Base-by-base conservation (phyloP, 2,797 vertebrate genomes). In the Sebastes nivosus region DNA sequence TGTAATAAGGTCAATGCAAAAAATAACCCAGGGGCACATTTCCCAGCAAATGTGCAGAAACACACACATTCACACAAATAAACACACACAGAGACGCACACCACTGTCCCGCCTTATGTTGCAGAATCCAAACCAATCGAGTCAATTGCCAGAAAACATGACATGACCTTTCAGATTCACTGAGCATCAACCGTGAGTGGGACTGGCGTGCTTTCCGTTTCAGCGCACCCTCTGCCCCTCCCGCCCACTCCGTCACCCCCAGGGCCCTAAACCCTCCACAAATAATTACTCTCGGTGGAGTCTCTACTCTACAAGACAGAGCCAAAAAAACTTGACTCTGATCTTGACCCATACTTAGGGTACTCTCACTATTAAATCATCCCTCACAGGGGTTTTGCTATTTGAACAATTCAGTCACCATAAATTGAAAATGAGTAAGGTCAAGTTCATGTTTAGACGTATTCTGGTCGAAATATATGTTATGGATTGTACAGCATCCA, bases 121-220 rank as follows among this genome's bases (percentile, higher is more conserved):
- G 95, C 96, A 96, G 96, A 96, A 96, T 97, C 96, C 96, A 97
- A 97, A 97, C 95, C 97, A 97, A 97, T 96, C 90, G 97, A 97
- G 97, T 98, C 98, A 98, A 97, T 97, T 97, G 97, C 97, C 96
- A 96, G 97, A 97, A 98, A 98, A 98, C 97, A 97, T 96, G 97
- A 97, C 97, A 96, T 96, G 97, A 98, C 98, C 98, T 99, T 98
- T 99, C 97, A 96, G 96, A 98, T 95, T 96, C 96, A 97, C 96
- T 97, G 97, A 97, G 95, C 96, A 97, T 97, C 96, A 97, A 95
- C 95, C 93, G 84, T 95, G 96, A 97, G 95, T 95, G 95, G 96
- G 95, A 97, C 94, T 96, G 96, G 96, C 95, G 92, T 96, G 95
- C 96, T 96, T 97, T 97, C 97, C 96, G 96, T 97, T 96, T 96